Base-by-base conservation (phyloP, 2,888 invertebrate species). In the Julus scanicus region DNA sequence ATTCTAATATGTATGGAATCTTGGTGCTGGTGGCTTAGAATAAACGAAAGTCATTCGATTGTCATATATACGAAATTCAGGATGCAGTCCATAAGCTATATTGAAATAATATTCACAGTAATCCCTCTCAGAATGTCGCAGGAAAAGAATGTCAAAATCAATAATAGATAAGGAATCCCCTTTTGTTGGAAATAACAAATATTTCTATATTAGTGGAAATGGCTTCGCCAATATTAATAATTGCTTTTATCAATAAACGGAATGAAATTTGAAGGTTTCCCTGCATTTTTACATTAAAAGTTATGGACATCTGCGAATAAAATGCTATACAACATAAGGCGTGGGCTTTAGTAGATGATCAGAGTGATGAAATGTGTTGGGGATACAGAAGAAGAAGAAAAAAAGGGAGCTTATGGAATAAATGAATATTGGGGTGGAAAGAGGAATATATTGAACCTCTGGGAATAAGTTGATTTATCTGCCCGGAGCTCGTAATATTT, bases 401-500 rank as follows among this genome's bases (percentile, higher is more conserved):
- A 71, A 80, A 29, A 80, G 80, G 80, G 80, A 80, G 80, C 80
- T 80, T 80, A 80, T 80, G 80, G 80, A 37, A 80, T 80, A 80
- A 80, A 80, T 80, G 80, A 80, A 80, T 80, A 80, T 37, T 13
- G 80, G 37, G 80, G 80, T 80, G 80, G 80, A 80, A 80, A 80
- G 80, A 80, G 37, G 80, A 80, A 20, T 80, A 80, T 80, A 80
- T 80, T 13, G 80, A 80, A 37, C 80, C 80, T 5, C 80, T 80
- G 80, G 80, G 80, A 80, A 80, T 15, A 80, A 13, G 80, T 80
- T 80, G 80, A 80, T 80, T 80, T 80, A 80, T 80, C 37, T 37
- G 80, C 80, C 80, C 80, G 37, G 3, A 80, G 80, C 80, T 80
- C 80, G 80, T 80, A 80, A 80, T 80, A 80, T 80, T 80, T 80